A percentile compares a stretch with the other conserved stretches of the same genome.
Evolutionary conservation across 2,888 invertebrate genomes (phyloP).

Genomic region (Ichneumon xanthorius): DNA sequence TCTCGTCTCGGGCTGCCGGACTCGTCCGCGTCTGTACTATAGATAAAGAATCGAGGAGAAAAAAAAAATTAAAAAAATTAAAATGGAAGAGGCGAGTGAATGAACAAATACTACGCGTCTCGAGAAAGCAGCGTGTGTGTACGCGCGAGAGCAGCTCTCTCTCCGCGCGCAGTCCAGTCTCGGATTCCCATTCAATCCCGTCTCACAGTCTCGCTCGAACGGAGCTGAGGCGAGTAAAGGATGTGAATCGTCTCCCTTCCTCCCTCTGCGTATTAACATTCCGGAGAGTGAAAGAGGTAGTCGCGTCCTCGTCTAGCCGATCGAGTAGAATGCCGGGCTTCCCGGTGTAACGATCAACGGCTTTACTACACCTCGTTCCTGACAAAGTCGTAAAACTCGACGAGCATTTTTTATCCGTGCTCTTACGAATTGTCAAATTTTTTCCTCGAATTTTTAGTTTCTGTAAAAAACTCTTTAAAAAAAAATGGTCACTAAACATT

Average conservation of each 20-base stretch:
- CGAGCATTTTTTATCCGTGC: neutral
- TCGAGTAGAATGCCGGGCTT: constrained; percentile 62
- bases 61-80: constrained; percentile 25
- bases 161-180: neutral
- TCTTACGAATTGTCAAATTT: neutral
- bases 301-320: constrained; percentile 65
- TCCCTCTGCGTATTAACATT: constrained; percentile 68
- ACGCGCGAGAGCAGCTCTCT: constrained; percentile 59
- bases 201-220: constrained; percentile 42
- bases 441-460: neutral
- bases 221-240: constrained; percentile 25
- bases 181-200: constrained; percentile 61
- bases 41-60: constrained; percentile 7
- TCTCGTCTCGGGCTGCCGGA: constrained; percentile 19
- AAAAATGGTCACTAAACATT: neutral
- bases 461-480: neutral
- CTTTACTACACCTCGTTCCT: constrained; percentile 23
- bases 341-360: constrained; percentile 36
- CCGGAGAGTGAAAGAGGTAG: constrained; percentile 47
- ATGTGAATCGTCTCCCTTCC: constrained; percentile 54
- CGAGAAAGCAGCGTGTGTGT: constrained; percentile 23
- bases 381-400: neutral
- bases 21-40: neutral
- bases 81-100: constrained; percentile 70
- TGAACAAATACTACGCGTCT: constrained; percentile 71